These are phyloP conservation scores for Agapornis roseicollis DNA, from an alignment of 2,113 vertebrate species.

Conservation along the genomic window DNA sequence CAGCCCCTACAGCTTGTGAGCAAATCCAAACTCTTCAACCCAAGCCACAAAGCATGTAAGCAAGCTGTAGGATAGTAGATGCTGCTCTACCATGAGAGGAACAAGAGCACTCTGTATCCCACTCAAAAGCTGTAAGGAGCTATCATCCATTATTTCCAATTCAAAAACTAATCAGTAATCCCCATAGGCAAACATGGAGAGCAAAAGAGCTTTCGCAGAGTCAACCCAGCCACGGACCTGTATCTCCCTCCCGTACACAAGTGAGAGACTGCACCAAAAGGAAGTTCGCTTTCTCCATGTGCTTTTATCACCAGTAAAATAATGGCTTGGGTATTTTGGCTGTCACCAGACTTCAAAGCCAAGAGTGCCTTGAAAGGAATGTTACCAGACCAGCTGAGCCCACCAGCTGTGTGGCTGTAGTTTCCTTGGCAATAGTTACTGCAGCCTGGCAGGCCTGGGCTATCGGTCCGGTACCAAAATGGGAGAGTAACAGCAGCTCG, in stretches of 20 bases:
- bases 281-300: background rate
- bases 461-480: background rate
- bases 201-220: background rate
- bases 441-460: background rate
- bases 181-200: rapidly evolving
- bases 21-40: background rate
- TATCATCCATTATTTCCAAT: background rate
- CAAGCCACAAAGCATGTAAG: rapidly evolving
- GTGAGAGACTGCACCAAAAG: background rate
- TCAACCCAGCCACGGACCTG: background rate
- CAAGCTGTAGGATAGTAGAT: background rate
- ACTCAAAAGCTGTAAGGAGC: background rate
- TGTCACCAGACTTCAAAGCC: background rate
- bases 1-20: background rate
- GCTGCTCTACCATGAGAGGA: background rate
- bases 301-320: background rate
- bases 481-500: background rate
- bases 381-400: background rate
- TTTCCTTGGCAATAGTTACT: background rate
- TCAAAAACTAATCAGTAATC: background rate
- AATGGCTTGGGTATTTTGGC: background rate
- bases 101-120: background rate
- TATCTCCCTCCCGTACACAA: rapidly evolving
- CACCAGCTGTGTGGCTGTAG: background rate
- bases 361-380: background rate